phyloP scores from a whole-genome alignment of 2,888 invertebrate genomes.

The Mesoligia furuncula region DNA sequence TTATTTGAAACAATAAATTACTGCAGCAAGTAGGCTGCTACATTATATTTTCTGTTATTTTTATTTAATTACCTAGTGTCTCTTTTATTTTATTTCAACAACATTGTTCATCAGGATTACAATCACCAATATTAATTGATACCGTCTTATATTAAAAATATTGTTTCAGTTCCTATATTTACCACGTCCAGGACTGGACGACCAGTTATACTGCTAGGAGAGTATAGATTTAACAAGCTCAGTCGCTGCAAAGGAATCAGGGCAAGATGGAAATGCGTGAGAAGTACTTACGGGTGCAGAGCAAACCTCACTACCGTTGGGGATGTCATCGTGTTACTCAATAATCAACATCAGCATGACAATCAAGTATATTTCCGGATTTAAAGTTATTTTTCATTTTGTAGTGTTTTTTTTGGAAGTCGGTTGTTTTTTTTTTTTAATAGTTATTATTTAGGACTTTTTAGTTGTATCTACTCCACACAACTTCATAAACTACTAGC shows the following conservation, averaged over 20 bases:
- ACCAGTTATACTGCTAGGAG: slow-evolving; percentile 74
- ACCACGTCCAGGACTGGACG: slow-evolving; percentile 62
- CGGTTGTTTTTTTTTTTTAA: too few species aligned
- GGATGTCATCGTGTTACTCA: slow-evolving; percentile 65
- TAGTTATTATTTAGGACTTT: too few species aligned
- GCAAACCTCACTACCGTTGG: slow-evolving; percentile 73
- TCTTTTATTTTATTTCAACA: background rate
- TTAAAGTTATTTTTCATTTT: too few species aligned
- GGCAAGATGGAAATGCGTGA: slow-evolving; percentile 75
- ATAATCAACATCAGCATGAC: slow-evolving; percentile 27
- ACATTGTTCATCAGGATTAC: background rate
- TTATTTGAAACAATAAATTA: slow-evolving; percentile 11
- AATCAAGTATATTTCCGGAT: background rate
- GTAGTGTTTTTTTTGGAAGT: too few species aligned
- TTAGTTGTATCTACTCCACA: too few species aligned
- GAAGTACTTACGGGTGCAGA: slow-evolving; percentile 71
- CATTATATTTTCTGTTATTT: slow-evolving; percentile 11
- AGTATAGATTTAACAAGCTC: slow-evolving; percentile 73
- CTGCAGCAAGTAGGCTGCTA: background rate
- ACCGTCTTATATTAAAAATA: background rate
- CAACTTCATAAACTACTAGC: too few species aligned
- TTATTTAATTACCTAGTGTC: background rate
- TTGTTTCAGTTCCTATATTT: slow-evolving; percentile 33
- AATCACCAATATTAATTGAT: background rate
- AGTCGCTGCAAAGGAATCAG: slow-evolving; percentile 67